Conservation (phyloP, 2,888 invertebrate species). For the Tolmerus cingulatus region DNA sequence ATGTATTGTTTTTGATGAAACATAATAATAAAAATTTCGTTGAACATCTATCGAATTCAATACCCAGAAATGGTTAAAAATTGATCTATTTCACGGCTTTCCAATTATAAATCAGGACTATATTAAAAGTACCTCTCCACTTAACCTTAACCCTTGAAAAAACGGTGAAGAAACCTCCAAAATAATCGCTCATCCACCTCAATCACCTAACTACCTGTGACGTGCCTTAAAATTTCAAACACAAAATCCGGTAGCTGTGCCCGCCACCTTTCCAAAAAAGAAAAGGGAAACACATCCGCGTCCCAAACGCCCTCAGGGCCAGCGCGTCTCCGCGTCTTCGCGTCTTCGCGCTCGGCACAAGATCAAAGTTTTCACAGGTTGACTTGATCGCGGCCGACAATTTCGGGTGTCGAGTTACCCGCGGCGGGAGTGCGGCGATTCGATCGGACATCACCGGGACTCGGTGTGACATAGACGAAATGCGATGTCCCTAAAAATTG, state of each 20-base stretch:
- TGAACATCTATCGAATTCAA: no score
- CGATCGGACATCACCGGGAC: background rate
- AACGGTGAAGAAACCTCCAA: background rate
- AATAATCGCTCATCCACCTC: background rate
- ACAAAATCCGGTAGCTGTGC: constrained; percentile 26
- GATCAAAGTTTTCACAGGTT: constrained; percentile 41
- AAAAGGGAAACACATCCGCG: background rate
- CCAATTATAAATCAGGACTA: background rate
- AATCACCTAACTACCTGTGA: background rate
- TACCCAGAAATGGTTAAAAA: background rate
- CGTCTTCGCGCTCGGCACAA: background rate
- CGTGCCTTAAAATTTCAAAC: constrained; percentile 1
- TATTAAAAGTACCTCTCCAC: background rate
- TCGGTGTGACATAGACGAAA: constrained; percentile 13
- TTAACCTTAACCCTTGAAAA: background rate
- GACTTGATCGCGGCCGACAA: constrained; percentile 33
- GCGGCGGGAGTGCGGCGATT: constrained; percentile 20
- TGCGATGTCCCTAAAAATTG: constrained; percentile 19
- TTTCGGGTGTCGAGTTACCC: constrained; percentile 16
- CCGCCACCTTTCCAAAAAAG: constrained; percentile 5
- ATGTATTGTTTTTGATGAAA: no score
- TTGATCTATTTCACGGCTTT: background rate
- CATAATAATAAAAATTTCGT: no score
- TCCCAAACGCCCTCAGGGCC: background rate
- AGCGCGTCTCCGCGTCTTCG: background rate